Percentiles rank a stretch among this genome's conserved stretches.
These are phyloP conservation scores for Sinotaia quadrata DNA, from an alignment of 2,888 invertebrate genomes.

Conservation along the genomic window DNA sequence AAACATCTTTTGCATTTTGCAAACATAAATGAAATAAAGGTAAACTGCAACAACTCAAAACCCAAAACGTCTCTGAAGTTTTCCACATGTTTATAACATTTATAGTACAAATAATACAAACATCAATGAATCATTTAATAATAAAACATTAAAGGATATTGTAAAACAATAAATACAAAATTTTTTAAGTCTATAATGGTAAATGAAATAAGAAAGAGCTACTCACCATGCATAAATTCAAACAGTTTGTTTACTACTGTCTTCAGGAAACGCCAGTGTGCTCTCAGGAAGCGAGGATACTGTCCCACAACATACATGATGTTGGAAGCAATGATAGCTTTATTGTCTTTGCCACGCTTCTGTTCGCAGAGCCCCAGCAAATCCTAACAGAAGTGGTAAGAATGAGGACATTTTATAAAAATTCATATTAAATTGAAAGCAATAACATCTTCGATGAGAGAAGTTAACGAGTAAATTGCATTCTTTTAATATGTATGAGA, in stretches of 20 bases:
- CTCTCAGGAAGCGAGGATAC: slow-evolving; percentile 96
- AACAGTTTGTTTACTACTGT: slow-evolving; percentile 99
- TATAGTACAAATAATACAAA: no score
- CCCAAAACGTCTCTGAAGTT: no score
- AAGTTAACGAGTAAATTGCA: neutral
- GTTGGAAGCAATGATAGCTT: slow-evolving; percentile 99
- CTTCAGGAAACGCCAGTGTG: slow-evolving; percentile 99
- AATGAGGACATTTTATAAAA: neutral
- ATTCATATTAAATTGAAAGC: neutral
- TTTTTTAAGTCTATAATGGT: neutral
- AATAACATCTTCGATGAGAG: neutral
- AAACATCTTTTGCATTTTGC: no score
- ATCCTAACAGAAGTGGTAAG: slow-evolving; percentile 75
- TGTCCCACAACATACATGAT: slow-evolving; percentile 99
- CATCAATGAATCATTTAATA: no score
- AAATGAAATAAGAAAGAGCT: neutral
- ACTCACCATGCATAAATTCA: slow-evolving; percentile 95
- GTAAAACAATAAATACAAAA: neutral
- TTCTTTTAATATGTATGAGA: neutral
- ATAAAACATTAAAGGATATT: no score
- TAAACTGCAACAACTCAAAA: no score
- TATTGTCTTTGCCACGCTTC: slow-evolving; percentile 99
- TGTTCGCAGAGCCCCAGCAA: slow-evolving; percentile 93
- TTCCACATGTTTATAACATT: no score
- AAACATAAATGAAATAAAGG: no score